Conservation (phyloP, 1,140 invertebrate species). For the Globodera ellingtonae region DNA sequence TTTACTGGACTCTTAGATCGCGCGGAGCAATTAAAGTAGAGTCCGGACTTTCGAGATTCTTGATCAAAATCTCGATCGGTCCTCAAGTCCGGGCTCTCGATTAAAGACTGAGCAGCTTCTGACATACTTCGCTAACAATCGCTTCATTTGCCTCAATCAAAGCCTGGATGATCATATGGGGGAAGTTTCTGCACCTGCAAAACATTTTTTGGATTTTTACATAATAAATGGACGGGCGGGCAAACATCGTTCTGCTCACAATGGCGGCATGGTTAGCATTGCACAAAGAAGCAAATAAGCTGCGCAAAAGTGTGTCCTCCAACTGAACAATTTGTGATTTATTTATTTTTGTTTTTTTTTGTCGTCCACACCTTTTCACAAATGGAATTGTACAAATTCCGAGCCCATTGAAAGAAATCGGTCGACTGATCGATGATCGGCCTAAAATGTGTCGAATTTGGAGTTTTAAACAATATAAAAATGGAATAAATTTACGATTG, state of each 20-base stretch:
- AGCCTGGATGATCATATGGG: neutral
- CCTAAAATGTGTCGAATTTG: neutral
- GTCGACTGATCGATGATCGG: neutral
- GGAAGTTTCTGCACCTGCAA: neutral
- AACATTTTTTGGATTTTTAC: neutral
- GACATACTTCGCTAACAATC: neutral
- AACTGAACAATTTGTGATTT: neutral
- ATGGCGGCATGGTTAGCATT: neutral
- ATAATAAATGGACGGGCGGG: neutral
- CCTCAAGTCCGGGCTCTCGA: no score
- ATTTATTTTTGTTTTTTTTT: no score
- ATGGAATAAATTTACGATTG: no score
- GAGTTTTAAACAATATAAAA: no score
- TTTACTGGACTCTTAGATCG: no score
- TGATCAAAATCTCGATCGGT: no score
- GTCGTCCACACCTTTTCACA: neutral
- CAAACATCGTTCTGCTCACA: neutral
- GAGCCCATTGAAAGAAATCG: neutral
- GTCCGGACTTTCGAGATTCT: no score
- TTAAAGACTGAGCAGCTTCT: no score
- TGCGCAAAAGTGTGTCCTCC: neutral
- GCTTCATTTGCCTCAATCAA: neutral
- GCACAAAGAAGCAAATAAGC: neutral
- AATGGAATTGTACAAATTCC: neutral
- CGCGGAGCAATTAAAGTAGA: no score